A percentile compares a stretch with the other conserved stretches of the same genome.
These are phyloP conservation scores for Drosophila sturtevanti DNA, from an alignment of 1,140 invertebrate genomes.

Conservation along the genomic window DNA sequence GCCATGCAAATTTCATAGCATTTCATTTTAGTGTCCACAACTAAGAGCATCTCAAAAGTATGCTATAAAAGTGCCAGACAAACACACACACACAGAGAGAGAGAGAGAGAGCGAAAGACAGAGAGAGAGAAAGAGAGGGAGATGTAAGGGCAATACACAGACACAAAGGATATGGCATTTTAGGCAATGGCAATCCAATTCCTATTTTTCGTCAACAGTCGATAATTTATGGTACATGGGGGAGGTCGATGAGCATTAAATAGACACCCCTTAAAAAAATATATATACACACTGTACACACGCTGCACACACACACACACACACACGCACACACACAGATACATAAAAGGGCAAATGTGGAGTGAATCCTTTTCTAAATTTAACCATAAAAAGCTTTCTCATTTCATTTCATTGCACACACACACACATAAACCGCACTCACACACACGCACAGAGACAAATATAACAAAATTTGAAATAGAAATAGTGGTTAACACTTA, in stretches of 20 bases:
- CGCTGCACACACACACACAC: slow-evolving; percentile 18
- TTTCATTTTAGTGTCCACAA: slow-evolving; percentile 37
- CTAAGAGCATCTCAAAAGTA: slow-evolving; percentile 5
- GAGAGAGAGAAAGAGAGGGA: too few species aligned
- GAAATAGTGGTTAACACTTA: slow-evolving; percentile 50
- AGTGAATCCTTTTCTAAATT: slow-evolving; percentile 41
- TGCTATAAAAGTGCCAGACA: slow-evolving; percentile 39
- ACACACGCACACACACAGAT: neutral
- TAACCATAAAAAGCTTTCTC: slow-evolving; percentile 41
- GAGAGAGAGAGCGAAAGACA: too few species aligned
- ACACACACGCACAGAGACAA: slow-evolving; percentile 3
- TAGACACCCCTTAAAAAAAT: slow-evolving; percentile 4
- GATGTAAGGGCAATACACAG: neutral
- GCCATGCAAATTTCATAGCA: slow-evolving; percentile 65
- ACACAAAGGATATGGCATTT: slow-evolving; percentile 15
- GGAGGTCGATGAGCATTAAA: slow-evolving; percentile 28
- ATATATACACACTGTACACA: neutral
- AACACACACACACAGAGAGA: neutral
- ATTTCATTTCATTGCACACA: slow-evolving; percentile 51
- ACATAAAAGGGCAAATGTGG: neutral
- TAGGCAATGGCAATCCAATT: slow-evolving; percentile 18
- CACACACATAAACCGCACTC: neutral
- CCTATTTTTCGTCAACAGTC: slow-evolving; percentile 59
- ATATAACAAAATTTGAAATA: slow-evolving; percentile 14
- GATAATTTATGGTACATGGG: slow-evolving; percentile 56